Evolutionary conservation across 2,888 invertebrate genomes (phyloP).

Genomic region (Adelognathus sp.): DNA sequence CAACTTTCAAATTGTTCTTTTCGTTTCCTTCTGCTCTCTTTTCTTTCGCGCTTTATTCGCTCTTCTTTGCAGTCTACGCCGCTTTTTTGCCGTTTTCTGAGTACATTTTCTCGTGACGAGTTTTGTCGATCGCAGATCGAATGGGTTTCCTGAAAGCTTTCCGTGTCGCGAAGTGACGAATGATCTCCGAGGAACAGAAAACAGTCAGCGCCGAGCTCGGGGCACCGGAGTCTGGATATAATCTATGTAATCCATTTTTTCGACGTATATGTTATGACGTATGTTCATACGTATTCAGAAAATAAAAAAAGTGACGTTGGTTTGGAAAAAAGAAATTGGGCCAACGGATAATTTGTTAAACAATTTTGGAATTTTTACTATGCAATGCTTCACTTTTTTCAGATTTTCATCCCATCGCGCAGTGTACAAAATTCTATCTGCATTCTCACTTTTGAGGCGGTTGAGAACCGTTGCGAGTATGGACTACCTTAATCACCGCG

Average conservation of each 20-base stretch:
- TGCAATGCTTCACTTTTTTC: no score
- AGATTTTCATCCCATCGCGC: no score
- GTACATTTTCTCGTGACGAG: constrained; percentile 8
- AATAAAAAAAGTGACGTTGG: constrained; percentile 2
- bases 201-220: not conserved
- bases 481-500: not conserved
- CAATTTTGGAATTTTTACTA: no score
- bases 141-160: not conserved
- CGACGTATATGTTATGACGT: no score
- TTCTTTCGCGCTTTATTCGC: constrained; percentile 6
- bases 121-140: not conserved
- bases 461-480: no score
- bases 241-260: not conserved
- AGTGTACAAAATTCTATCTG: no score
- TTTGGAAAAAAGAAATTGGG: no score
- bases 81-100: constrained; percentile 33
- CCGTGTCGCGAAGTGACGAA: not conserved
- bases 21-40: constrained; percentile 26
- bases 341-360: no score
- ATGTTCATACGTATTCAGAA: no score
- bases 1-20: constrained; percentile 17
- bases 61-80: constrained; percentile 27
- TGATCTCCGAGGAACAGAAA: constrained; percentile 3
- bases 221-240: not conserved
- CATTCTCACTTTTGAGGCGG: no score